Base-by-base conservation (phyloP, 2,113 vertebrate species). In the Crotalus viridis region DNA sequence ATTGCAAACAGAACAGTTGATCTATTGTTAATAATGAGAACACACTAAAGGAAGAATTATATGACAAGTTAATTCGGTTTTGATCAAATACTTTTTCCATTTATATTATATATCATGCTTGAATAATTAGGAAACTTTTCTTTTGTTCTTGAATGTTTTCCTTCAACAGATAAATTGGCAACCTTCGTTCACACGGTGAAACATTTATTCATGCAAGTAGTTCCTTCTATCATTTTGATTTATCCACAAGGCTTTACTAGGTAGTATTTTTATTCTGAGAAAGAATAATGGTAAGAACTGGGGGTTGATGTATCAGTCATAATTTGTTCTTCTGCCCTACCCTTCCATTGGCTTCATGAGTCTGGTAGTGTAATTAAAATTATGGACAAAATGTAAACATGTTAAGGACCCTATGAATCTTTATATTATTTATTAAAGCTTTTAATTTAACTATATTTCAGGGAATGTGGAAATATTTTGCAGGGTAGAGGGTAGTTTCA, bases 11-110 rank as follows among this genome's bases (percentile, higher is more conserved):
- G 39, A 94, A 95, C 69, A 3, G 55, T 57, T 0, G 86, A 0
- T 64, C 28, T 2, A 88, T 28, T 3, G 0, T 90, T 93, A 1
- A 48, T 69, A 88, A 46, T 17, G 64, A 90, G 55, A 94, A 93
- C 91, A 89, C 3, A 24, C 87, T 89, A 91, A 93, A 91, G 87
- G 54, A 91, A 57, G 0, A 22, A 88, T 90, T 94, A 81, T 3
- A 0, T 88, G 39, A 92, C 33, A 88, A 90, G 85, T 93, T 92
- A 93, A 93, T 93, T 55, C 74, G 2, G 0, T 95, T 94, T 90
- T 93, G 54, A 59, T 13, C 59, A 43, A 39, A 89, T 89, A 43
- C 69, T 85, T 89, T 92, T 85, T 88, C 9, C 1, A 56, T 19
- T 92, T 54, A 85, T 93, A 89, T 89, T 93, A 93, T 93, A 59